These are phyloP conservation scores for Nestor notabilis DNA, from an alignment of 2,113 vertebrate genomes.

Conservation along the genomic window DNA sequence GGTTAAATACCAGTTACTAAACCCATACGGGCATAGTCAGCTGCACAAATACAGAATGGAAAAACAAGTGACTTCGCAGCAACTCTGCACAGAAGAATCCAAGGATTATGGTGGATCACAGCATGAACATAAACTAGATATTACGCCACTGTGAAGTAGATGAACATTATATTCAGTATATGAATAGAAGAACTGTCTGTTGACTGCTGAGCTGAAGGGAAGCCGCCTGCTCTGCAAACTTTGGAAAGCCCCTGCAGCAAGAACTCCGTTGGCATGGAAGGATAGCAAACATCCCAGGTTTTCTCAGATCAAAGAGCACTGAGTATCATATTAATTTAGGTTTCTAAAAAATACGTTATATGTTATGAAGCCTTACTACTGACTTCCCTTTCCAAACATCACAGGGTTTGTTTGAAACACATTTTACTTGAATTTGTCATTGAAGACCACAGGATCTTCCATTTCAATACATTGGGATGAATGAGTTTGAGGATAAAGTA, in stretches of 20 bases:
- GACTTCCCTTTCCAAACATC: not conserved
- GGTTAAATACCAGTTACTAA: not conserved
- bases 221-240: not conserved
- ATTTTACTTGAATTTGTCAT: not conserved
- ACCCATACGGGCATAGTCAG: not conserved
- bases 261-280: not conserved
- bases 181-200: not conserved
- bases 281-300: not conserved
- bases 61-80: not conserved
- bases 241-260: not conserved
- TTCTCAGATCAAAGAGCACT: not conserved
- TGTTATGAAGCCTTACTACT: not conserved
- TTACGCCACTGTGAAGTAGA: not conserved
- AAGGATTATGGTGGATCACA: not conserved
- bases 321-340: not conserved
- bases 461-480: not conserved
- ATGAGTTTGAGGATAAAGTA: not conserved
- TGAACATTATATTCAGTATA: not conserved
- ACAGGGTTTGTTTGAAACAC: not conserved
- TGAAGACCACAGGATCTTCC: not conserved
- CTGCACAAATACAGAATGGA: not conserved
- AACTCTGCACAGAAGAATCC: not conserved
- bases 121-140: not conserved
- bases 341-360: not conserved
- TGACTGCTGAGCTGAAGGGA: not conserved